phyloP scores from a whole-genome alignment of 2,113 vertebrate genomes.

The Corvus moneduloides region DNA sequence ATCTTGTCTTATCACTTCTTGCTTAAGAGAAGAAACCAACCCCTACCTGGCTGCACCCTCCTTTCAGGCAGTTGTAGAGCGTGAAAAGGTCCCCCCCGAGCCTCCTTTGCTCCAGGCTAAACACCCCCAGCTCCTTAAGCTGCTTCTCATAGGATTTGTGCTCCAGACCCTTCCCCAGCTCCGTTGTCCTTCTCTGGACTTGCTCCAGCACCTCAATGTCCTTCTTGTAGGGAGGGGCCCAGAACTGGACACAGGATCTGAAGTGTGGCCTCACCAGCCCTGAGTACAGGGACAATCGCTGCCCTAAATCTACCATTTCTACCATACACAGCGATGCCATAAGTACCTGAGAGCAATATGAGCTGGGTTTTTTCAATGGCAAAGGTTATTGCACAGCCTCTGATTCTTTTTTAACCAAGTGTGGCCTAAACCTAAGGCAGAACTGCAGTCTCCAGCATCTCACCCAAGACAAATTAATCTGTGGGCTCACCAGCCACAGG shows the following conservation, averaged over 20 bases:
- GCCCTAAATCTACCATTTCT: neutral
- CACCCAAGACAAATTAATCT: fast-evolving
- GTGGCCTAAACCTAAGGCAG: neutral
- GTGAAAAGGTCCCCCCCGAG: fast-evolving
- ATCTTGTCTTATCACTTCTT: neutral
- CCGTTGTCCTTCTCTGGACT: fast-evolving
- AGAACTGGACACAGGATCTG: neutral
- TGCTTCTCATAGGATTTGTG: fast-evolving
- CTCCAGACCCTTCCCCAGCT: neutral
- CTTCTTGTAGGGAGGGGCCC: too few relatives aligned
- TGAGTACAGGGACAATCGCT: neutral
- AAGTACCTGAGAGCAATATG: fast-evolving
- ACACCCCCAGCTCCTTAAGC: neutral
- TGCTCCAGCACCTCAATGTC: fast-evolving
- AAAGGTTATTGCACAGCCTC: neutral
- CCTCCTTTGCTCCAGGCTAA: neutral
- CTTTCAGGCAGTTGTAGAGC: neutral
- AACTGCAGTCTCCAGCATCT: neutral
- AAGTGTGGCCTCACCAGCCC: neutral
- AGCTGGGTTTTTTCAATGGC: neutral
- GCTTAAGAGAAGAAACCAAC: too few relatives aligned
- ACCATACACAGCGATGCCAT: fast-evolving
- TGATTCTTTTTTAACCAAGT: neutral
- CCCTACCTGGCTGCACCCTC: neutral
- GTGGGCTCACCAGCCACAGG: fast-evolving